Evolutionary conservation across 2,797 vertebrate species (phyloP), one percentile per base, ranked within the genome.

Genomic region (Echiichthys vipera): DNA sequence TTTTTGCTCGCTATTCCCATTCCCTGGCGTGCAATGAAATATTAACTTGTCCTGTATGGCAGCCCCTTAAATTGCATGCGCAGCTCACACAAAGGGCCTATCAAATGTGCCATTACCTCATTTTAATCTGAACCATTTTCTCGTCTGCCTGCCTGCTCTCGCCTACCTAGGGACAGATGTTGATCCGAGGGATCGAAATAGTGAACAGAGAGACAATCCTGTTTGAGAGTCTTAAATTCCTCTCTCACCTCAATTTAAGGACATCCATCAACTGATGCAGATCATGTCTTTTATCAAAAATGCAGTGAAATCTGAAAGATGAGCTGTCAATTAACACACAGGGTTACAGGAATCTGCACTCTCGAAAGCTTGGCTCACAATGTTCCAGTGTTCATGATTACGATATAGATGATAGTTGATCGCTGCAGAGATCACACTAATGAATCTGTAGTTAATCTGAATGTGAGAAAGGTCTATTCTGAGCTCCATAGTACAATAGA

Each of bases 71-170:
- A 94, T 92, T 93, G 85, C 89, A 92, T 88, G 88, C 61, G 13
- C 75, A 54, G 73, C 81, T 89, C 71, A 71, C 87, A 92, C 89
- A 93, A 93, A 90, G 88, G 85, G 63, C 82, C 88, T 43, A 70
- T 89, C 79, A 92, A 91, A 93, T 90, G 89, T 93, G 87, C 91
- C 88, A 93, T 95, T 93, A 93, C 92, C 89, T 93, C 86, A 57
- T 92, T 93, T 93, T 93, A 93, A 94, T 94, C 91, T 84, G 71
- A 83, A 78, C 85, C 88, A 91, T 90, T 93, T 93, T 85, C 87
- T 70, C 51, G 17, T 75, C 82, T 78, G 85, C 83, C 78, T 78
- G 75, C 71, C 81, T 78, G 59, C 77, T 86, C 78, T 75, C 42
- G n/a, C 75, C 77, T 79, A 89, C 84, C 77, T 71, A 37, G 79